phyloP scores from a whole-genome alignment of 2,797 vertebrate species.

The Parotocinclus haroldoi region DNA sequence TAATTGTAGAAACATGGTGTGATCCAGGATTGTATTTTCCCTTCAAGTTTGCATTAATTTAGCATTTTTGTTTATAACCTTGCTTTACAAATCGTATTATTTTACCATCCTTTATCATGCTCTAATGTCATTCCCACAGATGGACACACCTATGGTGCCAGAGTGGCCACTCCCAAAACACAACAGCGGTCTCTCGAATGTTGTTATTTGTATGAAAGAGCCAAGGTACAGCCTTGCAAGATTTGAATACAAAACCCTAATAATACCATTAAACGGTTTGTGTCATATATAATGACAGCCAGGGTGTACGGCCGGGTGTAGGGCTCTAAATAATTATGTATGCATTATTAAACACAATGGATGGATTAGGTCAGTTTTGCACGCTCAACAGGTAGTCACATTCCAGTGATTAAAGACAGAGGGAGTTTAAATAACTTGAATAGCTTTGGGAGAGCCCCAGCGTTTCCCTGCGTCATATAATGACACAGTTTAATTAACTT shows the following conservation, averaged over 20 bases:
- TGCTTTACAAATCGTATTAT: too few species aligned
- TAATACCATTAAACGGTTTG: conserved; percentile 30
- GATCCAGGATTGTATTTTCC: too few species aligned
- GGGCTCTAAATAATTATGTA: conserved; percentile 21
- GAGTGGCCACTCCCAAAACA: background rate
- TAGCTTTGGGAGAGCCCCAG: conserved; percentile 44
- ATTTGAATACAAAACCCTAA: conserved; percentile 27
- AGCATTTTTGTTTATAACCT: too few species aligned
- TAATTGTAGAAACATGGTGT: too few species aligned
- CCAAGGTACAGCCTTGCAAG: background rate
- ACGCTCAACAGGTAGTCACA: conserved; percentile 46
- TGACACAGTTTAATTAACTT: conserved; percentile 59
- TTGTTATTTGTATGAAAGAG: conserved; percentile 5
- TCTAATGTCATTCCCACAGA: background rate
- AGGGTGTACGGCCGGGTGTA: conserved; percentile 27
- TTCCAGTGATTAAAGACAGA: conserved; percentile 51
- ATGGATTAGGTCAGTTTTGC: conserved; percentile 31
- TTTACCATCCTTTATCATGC: background rate
- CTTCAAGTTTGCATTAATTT: too few species aligned
- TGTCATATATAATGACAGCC: conserved; percentile 22
- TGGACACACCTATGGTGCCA: conserved; percentile 3
- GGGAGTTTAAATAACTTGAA: conserved; percentile 52
- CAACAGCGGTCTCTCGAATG: background rate
- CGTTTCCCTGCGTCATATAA: conserved; percentile 51
- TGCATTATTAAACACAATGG: conserved; percentile 27